A percentile compares a stretch with the other conserved stretches of the same genome.
Conservation (phyloP, 2,113 vertebrate species). For the Gambusia affinis region DNA sequence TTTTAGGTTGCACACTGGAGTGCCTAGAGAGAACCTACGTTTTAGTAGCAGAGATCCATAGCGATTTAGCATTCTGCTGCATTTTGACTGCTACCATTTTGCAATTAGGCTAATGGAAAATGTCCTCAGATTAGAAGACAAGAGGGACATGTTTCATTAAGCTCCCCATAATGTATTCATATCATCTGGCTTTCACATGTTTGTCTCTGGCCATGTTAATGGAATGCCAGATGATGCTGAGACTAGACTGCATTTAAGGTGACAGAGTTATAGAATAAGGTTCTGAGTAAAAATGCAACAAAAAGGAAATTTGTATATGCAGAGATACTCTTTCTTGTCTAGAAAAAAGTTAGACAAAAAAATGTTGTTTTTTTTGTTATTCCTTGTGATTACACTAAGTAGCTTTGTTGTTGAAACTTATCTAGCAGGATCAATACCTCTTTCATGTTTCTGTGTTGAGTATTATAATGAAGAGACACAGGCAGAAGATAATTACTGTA, state of each 20-base stretch:
- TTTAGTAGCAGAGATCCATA: conserved; percentile 24
- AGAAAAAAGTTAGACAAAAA: neutral
- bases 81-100: conserved; percentile 59
- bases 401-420: neutral
- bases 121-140: conserved; percentile 72
- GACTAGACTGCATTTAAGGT: neutral
- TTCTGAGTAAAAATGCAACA: neutral
- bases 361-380: neutral
- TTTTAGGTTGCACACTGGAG: conserved; percentile 19
- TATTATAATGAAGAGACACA: neutral
- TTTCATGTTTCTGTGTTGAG: neutral
- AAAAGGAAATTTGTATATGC: neutral
- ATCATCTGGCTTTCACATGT: conserved; percentile 51
- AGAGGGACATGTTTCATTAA: conserved; percentile 71
- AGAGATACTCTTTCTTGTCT: neutral
- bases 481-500: conserved; percentile 15
- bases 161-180: conserved; percentile 63
- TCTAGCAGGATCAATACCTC: neutral
- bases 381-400: neutral
- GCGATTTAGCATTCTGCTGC: conserved; percentile 56
- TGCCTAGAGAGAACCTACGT: conserved; percentile 16
- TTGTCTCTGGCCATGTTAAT: conserved; percentile 68
- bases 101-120: conserved; percentile 75
- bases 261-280: neutral
- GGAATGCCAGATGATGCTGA: conserved; percentile 25